These are phyloP conservation scores for Lacerta viridis DNA, from an alignment of 2,797 vertebrate genomes.

Conservation along the genomic window DNA sequence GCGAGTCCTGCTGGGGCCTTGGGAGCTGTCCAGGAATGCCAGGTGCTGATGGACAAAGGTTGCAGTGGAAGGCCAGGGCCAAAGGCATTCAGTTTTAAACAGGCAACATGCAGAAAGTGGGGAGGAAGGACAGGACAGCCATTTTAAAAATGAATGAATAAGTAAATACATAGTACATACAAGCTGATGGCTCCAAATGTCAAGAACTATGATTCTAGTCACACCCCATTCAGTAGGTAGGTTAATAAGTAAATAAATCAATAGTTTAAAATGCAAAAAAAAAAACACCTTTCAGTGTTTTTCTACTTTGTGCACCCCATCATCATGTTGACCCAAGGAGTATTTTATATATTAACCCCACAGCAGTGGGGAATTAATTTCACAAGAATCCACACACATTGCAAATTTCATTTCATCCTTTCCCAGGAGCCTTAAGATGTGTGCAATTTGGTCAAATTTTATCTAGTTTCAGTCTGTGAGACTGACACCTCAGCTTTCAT, in stretches of 20 bases:
- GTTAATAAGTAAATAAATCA: no score
- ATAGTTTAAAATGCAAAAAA: no score
- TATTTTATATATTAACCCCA: neutral
- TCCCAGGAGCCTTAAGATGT: constrained; percentile 13
- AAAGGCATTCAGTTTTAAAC: neutral
- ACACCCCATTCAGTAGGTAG: no score
- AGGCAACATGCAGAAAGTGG: neutral
- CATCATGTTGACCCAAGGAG: constrained; percentile 9
- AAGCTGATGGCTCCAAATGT: neutral
- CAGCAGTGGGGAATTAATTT: constrained; percentile 32
- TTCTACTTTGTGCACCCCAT: constrained; percentile 12
- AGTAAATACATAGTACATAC: neutral
- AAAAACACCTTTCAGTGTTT: neutral
- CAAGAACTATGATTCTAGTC: no score
- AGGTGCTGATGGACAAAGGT: no score
- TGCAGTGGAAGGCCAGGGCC: neutral
- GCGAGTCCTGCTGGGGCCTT: no score
- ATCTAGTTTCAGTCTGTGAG: neutral
- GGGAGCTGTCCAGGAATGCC: no score
- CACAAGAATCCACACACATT: constrained; percentile 4
- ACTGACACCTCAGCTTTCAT: neutral
- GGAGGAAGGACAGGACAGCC: no score
- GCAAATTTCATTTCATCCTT: constrained; percentile 24
- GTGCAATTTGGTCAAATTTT: constrained; percentile 10
- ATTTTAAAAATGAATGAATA: no score